A percentile compares a stretch with the other conserved stretches of the same genome.
Evolutionary conservation across 2,113 vertebrate species (phyloP).

Genomic region (Carassius carassius): DNA sequence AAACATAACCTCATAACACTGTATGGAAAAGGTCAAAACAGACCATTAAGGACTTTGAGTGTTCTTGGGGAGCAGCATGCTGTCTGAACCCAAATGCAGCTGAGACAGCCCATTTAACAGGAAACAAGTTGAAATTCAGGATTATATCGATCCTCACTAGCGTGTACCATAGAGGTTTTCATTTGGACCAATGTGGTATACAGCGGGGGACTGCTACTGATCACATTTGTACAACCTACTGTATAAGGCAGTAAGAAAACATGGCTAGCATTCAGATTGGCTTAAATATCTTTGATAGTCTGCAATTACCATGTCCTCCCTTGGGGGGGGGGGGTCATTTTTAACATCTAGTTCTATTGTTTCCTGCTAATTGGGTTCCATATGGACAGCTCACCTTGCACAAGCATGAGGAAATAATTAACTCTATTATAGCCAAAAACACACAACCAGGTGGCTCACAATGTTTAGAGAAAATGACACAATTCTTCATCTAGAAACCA

Average conservation of each 20-base stretch:
- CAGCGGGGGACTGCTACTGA: background rate
- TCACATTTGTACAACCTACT: background rate
- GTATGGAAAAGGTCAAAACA: constrained; percentile 23
- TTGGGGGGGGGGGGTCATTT: constrained; percentile 10
- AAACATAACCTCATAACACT: background rate
- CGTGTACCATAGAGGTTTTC: constrained; percentile 11
- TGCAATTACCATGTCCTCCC: background rate
- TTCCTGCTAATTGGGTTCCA: constrained; percentile 16
- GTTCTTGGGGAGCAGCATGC: constrained; percentile 11
- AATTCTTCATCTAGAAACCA: constrained; percentile 30
- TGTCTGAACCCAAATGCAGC: constrained; percentile 27
- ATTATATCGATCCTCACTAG: background rate
- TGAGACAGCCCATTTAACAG: constrained; percentile 9
- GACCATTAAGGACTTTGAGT: constrained; percentile 27
- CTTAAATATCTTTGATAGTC: background rate
- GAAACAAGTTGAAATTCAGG: background rate
- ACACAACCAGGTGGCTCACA: background rate
- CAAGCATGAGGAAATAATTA: constrained; percentile 33
- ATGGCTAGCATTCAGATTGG: background rate
- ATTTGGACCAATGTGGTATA: background rate
- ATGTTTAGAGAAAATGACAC: background rate
- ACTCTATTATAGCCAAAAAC: constrained; percentile 18
- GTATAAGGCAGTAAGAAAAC: background rate
- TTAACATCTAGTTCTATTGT: constrained; percentile 30
- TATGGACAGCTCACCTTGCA: constrained; percentile 16